These are phyloP conservation scores for Calameuta idolon DNA, from an alignment of 2,888 invertebrate genomes.

Conservation along the genomic window DNA sequence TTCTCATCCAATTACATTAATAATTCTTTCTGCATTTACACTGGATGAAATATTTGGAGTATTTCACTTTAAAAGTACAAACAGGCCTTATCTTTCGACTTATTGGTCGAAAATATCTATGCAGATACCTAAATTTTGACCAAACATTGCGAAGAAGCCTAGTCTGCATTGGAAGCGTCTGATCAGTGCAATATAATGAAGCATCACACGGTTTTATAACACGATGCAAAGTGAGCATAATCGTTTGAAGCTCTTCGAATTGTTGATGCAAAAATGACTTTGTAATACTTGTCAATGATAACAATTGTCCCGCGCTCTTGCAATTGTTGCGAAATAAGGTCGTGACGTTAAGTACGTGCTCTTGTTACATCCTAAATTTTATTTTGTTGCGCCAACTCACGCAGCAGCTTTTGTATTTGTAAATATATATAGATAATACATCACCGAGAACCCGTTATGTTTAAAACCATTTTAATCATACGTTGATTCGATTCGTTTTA, in stretches of 20 bases:
- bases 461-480: neutral
- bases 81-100: slow-evolving; percentile 37
- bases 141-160: slow-evolving; percentile 32
- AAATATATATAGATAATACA: neutral
- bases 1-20: neutral
- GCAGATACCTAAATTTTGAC: slow-evolving; percentile 34
- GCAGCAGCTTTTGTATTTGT: neutral
- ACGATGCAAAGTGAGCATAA: neutral
- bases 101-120: slow-evolving; percentile 29
- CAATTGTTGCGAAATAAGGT: neutral
- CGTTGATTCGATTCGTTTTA: neutral
- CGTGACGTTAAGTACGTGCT: neutral
- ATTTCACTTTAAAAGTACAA: slow-evolving; percentile 43
- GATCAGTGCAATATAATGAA: slow-evolving; percentile 30
- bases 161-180: slow-evolving; percentile 13
- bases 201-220: neutral
- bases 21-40: slow-evolving; percentile 7
- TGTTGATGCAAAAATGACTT: neutral
- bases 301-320: neutral
- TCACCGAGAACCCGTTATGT: neutral
- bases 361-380: neutral
- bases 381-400: neutral
- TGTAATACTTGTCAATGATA: neutral
- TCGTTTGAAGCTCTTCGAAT: neutral
- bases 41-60: slow-evolving; percentile 29